phyloP scores from a whole-genome alignment of 2,797 vertebrate genomes.

The Lagothrix lagotricha region DNA sequence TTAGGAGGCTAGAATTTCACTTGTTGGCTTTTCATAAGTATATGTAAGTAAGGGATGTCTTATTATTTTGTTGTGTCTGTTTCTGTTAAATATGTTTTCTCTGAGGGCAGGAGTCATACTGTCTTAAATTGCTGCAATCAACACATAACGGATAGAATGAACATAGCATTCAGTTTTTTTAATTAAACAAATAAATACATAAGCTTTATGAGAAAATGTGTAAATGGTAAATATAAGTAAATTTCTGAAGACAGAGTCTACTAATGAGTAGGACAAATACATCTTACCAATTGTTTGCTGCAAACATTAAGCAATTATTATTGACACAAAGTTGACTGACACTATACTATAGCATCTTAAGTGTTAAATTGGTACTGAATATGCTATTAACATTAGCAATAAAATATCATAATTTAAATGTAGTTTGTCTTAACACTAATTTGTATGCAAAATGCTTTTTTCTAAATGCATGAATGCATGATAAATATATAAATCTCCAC shows the following conservation, averaged over 20 bases:
- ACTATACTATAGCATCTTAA: neutral
- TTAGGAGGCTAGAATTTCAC: neutral
- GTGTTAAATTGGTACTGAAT: neutral
- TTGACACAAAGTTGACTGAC: neutral
- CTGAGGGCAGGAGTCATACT: neutral
- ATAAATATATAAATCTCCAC: neutral
- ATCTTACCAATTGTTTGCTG: neutral
- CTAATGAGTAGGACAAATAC: neutral
- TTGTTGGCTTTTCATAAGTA: neutral
- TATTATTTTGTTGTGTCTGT: no score
- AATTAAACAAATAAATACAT: neutral
- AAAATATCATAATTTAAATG: neutral
- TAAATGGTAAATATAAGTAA: neutral
- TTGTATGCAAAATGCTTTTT: no score
- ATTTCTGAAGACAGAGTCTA: neutral
- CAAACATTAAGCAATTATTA: neutral
- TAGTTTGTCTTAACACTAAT: no score
- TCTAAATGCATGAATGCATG: neutral
- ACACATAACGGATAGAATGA: neutral
- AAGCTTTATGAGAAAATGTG: neutral
- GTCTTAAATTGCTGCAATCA: neutral
- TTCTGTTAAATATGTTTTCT: neutral
- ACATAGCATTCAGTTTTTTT: neutral
- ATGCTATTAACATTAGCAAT: neutral
- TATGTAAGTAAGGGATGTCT: no score